Evolutionary conservation across 2,888 invertebrate genomes (phyloP).

Genomic region (Ornithoptera priamus): DNA sequence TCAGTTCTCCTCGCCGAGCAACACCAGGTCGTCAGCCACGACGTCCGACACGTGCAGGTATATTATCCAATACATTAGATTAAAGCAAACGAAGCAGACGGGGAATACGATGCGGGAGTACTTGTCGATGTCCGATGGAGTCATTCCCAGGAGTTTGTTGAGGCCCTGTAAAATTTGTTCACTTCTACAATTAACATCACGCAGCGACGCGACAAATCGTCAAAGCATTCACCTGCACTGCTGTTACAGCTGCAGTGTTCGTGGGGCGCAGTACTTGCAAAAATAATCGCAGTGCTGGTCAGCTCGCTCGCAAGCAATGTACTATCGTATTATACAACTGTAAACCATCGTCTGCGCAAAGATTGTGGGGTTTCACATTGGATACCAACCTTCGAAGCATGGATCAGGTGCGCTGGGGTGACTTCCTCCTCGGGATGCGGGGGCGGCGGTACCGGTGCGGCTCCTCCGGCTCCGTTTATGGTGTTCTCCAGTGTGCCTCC

Average conservation of each 20-base stretch:
- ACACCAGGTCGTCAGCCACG: slow-evolving; percentile 94
- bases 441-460: slow-evolving; percentile 49
- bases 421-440: slow-evolving; percentile 63
- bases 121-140: slow-evolving; percentile 99
- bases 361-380: background rate
- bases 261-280: slow-evolving; percentile 9
- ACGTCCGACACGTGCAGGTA: slow-evolving; percentile 97
- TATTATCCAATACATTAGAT: slow-evolving; percentile 98
- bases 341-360: background rate
- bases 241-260: slow-evolving; percentile 3
- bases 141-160: slow-evolving; percentile 94
- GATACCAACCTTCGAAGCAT: slow-evolving; percentile 53
- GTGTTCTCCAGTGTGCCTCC: slow-evolving; percentile 94
- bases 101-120: slow-evolving; percentile 99
- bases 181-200: slow-evolving; percentile 40
- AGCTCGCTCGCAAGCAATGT: slow-evolving; percentile 29
- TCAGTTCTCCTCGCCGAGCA: slow-evolving; percentile 84
- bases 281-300: slow-evolving; percentile 32
- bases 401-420: slow-evolving; percentile 82
- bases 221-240: background rate
- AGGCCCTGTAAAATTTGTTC: slow-evolving; percentile 82
- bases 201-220: slow-evolving; percentile 20
- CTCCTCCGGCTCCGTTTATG: slow-evolving; percentile 88
- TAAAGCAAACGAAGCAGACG: slow-evolving; percentile 98
- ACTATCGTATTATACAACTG: background rate